These are phyloP conservation scores for Callitettix versicolor DNA, from an alignment of 1,140 invertebrate genomes.

Conservation along the genomic window DNA sequence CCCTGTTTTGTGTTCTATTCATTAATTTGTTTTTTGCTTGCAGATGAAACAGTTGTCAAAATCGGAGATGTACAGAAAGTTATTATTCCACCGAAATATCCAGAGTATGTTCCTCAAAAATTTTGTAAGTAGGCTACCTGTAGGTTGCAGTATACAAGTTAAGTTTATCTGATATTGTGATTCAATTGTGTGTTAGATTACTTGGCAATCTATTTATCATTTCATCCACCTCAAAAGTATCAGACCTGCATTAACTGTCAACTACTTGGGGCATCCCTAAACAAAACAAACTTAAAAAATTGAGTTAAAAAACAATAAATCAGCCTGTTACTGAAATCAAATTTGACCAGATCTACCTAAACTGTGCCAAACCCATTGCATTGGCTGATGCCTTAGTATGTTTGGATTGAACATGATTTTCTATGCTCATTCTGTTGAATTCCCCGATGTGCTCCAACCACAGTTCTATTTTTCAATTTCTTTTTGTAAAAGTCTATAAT, in stretches of 20 bases:
- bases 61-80: conserved; percentile 66
- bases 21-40: neutral
- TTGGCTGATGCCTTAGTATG: no score
- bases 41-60: conserved; percentile 36
- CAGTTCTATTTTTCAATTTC: no score
- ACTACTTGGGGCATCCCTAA: neutral
- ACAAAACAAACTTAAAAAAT: neutral
- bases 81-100: conserved; percentile 48
- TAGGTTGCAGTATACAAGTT: conserved; percentile 12
- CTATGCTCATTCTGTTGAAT: no score
- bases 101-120: conserved; percentile 71
- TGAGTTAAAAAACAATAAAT: no score
- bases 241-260: neutral
- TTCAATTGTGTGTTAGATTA: conserved; percentile 1
- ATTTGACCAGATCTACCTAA: no score
- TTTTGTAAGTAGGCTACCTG: conserved; percentile 54
- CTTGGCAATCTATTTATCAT: conserved; percentile 14
- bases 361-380: no score
- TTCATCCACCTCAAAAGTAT: conserved; percentile 4
- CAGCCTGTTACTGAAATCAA: no score
- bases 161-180: conserved; percentile 6
- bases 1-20: no score
- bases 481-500: no score
- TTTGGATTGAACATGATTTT: no score
- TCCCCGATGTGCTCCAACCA: no score